Percentiles rank a stretch among this genome's conserved stretches.
These are phyloP conservation scores for Brachypodius melanocephalos DNA, from an alignment of 2,113 vertebrate genomes.

Conservation along the genomic window DNA sequence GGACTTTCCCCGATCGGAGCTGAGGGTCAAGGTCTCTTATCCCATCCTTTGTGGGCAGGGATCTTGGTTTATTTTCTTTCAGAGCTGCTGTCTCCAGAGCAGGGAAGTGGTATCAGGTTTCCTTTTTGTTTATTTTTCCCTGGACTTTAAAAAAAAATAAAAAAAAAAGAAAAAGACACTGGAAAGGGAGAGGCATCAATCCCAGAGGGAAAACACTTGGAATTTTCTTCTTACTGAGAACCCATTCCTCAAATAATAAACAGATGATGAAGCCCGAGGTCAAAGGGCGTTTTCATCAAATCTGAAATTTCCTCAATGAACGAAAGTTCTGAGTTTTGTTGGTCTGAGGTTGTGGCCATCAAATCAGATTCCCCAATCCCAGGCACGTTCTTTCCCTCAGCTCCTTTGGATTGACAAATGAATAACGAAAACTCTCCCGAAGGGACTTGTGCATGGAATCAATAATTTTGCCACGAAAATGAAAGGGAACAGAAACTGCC, in stretches of 20 bases:
- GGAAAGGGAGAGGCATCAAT: not conserved
- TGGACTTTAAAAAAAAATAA: not conserved
- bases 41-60: not conserved
- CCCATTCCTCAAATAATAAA: not conserved
- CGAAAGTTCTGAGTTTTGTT: not conserved
- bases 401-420: not conserved
- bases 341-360: not conserved
- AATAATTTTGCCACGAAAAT: not conserved
- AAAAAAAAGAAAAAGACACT: not conserved
- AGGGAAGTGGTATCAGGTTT: not conserved
- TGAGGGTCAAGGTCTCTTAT: not conserved
- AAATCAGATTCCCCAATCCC: not conserved
- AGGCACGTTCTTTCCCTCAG: not conserved
- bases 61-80: not conserved
- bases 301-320: not conserved
- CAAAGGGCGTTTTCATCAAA: not conserved
- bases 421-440: not conserved
- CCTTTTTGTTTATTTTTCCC: constrained; percentile 18
- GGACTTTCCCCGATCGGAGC: not conserved
- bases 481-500: not conserved
- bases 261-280: not conserved
- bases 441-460: rapidly evolving
- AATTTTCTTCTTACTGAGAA: not conserved
- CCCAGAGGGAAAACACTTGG: constrained; percentile 4
- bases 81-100: constrained; percentile 5